These are phyloP conservation scores for Eilema griseolum DNA, from an alignment of 2,888 invertebrate genomes.

Conservation along the genomic window DNA sequence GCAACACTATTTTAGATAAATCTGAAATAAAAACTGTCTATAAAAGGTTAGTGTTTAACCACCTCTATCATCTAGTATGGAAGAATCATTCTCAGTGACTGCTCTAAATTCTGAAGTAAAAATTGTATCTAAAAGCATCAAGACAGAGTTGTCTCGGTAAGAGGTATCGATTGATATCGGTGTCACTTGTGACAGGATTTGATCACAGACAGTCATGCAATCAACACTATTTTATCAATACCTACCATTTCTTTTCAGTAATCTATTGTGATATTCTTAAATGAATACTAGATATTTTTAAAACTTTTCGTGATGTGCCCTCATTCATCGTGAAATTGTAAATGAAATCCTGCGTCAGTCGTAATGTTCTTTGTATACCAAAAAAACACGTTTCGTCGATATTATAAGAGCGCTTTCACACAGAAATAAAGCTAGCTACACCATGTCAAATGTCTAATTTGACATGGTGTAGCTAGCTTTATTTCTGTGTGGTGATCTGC, in stretches of 20 bases:
- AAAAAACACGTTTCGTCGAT: background rate
- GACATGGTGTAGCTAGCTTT: no score
- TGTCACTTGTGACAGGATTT: background rate
- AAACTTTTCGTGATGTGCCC: background rate
- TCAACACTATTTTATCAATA: background rate
- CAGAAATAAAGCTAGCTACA: no score
- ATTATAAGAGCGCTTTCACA: background rate
- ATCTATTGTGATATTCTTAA: background rate
- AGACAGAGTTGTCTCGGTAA: background rate
- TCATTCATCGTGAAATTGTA: background rate
- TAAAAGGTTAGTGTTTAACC: no score
- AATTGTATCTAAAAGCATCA: background rate
- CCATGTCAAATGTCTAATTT: no score
- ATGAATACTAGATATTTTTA: background rate
- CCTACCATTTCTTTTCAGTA: background rate
- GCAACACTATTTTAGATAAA: no score
- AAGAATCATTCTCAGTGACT: no score
- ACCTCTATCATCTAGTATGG: no score
- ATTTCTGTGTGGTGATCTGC: no score
- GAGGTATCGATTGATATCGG: background rate
- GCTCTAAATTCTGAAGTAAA: no score
- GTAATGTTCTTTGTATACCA: background rate
- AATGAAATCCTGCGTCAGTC: background rate
- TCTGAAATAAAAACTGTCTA: no score
- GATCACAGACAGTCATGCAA: background rate